phyloP scores from a whole-genome alignment of 2,797 vertebrate species.

The Spinus pinus region DNA sequence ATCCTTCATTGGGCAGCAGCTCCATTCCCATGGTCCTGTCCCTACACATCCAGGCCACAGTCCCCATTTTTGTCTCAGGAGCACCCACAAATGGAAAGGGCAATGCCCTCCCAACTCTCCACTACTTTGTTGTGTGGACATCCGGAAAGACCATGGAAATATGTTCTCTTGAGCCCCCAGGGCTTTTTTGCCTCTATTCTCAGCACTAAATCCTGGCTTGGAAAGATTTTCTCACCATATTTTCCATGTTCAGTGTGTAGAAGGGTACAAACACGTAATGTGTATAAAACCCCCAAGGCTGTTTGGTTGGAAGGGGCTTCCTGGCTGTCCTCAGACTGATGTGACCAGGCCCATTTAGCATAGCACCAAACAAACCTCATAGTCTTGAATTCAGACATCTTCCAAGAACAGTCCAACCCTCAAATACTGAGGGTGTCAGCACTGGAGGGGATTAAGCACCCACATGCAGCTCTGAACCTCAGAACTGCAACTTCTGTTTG shows the following conservation, averaged over 20 bases:
- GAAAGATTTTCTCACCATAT: neutral
- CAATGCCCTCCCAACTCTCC: neutral
- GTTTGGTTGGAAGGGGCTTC: neutral
- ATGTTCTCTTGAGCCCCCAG: neutral
- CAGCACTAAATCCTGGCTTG: neutral
- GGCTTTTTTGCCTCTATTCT: constrained; percentile 52
- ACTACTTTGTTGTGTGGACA: neutral
- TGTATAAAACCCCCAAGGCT: neutral
- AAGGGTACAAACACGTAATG: neutral
- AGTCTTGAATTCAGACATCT: neutral
- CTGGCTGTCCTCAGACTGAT: neutral
- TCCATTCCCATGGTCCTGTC: neutral
- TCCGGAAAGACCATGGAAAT: constrained; percentile 7
- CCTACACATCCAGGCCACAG: neutral
- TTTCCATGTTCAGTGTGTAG: neutral
- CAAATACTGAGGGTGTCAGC: fast-evolving
- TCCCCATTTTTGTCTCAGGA: neutral
- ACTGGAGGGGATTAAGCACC: neutral
- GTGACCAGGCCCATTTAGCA: neutral
- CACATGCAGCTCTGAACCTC: neutral
- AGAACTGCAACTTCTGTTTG: neutral
- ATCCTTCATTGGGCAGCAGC: fast-evolving
- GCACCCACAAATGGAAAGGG: neutral
- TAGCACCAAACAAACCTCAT: neutral
- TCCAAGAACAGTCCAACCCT: neutral